phyloP scores from a whole-genome alignment of 2,797 vertebrate species.

The Aplochiton taeniatus region DNA sequence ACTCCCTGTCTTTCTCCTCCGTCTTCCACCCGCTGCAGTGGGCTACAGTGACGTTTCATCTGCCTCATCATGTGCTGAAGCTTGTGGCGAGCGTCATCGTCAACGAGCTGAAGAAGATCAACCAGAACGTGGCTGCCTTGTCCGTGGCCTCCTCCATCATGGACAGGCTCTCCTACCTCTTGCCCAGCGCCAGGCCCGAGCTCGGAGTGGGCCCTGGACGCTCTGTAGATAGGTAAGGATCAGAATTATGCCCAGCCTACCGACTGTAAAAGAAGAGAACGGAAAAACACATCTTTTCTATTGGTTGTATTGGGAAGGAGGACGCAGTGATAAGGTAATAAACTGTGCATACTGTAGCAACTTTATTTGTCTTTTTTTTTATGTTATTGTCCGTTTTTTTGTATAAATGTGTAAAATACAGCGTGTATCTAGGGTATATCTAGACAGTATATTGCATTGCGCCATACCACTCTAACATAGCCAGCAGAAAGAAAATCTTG shows the following conservation, averaged over 20 bases:
- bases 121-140: constrained; percentile 98
- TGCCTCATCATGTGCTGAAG: constrained; percentile 95
- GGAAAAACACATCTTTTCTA: no score
- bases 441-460: no score
- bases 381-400: no score
- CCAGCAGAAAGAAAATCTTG: no score
- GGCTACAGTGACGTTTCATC: constrained; percentile 97
- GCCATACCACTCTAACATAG: no score
- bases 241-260: neutral
- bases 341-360: no score
- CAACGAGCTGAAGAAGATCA: constrained; percentile 98
- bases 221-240: constrained; percentile 92
- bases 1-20: neutral
- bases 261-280: no score
- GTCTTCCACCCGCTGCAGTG: constrained; percentile 76
- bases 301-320: no score
- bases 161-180: constrained; percentile 99
- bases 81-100: constrained; percentile 92
- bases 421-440: no score
- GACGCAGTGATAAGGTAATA: no score
- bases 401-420: no score
- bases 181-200: constrained; percentile 93
- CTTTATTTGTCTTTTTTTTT: no score
- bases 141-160: constrained; percentile 98
- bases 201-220: constrained; percentile 96